Conservation (phyloP, 2,797 vertebrate species). For the Taenioides sp. region DNA sequence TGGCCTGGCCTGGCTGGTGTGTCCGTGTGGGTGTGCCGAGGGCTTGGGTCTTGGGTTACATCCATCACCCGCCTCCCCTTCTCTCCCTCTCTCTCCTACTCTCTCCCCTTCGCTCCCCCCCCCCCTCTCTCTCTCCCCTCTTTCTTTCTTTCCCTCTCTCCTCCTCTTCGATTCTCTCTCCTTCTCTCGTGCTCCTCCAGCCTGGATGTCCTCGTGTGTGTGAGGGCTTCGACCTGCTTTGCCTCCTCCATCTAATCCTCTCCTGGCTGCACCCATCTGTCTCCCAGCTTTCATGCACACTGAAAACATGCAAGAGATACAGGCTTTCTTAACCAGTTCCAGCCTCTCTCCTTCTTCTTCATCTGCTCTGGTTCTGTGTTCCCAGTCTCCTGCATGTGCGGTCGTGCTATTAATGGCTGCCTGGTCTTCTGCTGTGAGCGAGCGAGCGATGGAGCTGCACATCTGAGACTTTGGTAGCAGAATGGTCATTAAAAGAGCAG, state of each 20-base stretch:
- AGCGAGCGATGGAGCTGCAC: conserved; percentile 61
- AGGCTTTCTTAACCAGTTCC: conserved; percentile 42
- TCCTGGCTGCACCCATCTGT: conserved; percentile 67
- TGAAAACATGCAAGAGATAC: conserved; percentile 56
- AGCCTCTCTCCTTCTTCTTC: conserved; percentile 24
- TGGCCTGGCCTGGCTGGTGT: conserved; percentile 66
- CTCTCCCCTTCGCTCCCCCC: conserved; percentile 14
- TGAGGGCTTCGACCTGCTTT: conserved; percentile 56
- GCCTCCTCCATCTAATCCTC: conserved; percentile 66
- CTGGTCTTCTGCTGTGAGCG: conserved; percentile 54
- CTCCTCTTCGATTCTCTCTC: too few species aligned
- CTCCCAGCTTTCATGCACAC: conserved; percentile 54
- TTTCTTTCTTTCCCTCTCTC: conserved; percentile 1
- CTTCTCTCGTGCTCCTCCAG: conserved; percentile 14
- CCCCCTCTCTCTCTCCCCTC: background rate
- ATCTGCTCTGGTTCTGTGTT: conserved; percentile 37
- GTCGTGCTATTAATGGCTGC: conserved; percentile 69
- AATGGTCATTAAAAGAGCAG: conserved; percentile 74
- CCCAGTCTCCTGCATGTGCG: conserved; percentile 56
- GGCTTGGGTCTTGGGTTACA: conserved; percentile 61
- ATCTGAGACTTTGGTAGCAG: conserved; percentile 71
- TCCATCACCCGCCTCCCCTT: conserved; percentile 60
- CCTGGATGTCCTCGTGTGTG: conserved; percentile 46
- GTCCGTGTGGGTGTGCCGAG: conserved; percentile 62
- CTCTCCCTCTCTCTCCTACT: too few species aligned